Conservation (phyloP, 2,797 vertebrate species). For the Danio aesculapii region DNA sequence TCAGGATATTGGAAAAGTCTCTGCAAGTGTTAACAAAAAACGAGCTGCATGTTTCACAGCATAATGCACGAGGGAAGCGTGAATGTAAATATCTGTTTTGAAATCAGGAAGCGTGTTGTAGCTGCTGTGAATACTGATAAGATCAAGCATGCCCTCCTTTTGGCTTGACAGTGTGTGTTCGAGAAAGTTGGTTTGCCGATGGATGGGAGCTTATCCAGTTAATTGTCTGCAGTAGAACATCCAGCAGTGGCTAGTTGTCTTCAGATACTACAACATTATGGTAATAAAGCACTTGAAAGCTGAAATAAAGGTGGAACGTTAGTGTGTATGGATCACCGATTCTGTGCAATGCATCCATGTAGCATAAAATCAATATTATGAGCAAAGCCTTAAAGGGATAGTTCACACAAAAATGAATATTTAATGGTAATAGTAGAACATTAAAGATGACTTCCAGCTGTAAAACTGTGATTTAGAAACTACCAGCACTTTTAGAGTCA, state of each 20-base stretch:
- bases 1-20: conserved; percentile 6
- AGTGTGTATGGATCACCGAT: conserved; percentile 1
- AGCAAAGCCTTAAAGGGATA: neutral
- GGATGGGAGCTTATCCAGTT: neutral
- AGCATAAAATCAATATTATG: neutral
- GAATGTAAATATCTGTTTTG: conserved; percentile 3
- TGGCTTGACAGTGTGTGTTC: neutral
- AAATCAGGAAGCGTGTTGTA: neutral
- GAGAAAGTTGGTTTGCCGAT: neutral
- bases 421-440: too few species aligned
- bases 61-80: neutral
- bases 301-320: neutral
- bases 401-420: neutral
- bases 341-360: neutral
- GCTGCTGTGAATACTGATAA: conserved; percentile 6
- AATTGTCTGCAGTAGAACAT: neutral
- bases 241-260: neutral
- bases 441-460: too few species aligned
- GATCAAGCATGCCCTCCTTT: neutral
- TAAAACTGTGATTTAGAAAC: too few species aligned
- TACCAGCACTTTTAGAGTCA: too few species aligned
- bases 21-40: conserved; percentile 12
- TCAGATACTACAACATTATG: neutral
- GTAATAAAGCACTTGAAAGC: conserved; percentile 8
- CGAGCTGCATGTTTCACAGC: neutral